phyloP scores from a whole-genome alignment of 2,888 invertebrate genomes.

The Sminthurinus aureus region DNA sequence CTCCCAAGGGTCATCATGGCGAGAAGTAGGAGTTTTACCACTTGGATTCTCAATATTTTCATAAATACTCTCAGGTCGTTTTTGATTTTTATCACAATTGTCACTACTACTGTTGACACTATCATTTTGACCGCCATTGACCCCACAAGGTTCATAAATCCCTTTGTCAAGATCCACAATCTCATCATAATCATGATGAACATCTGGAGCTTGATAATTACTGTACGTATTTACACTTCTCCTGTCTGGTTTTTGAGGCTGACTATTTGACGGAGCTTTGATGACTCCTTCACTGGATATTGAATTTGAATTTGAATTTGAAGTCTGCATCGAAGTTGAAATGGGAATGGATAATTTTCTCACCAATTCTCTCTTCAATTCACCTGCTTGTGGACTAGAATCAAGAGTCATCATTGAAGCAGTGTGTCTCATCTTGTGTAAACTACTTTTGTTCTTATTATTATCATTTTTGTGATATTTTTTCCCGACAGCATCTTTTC shows the following conservation, averaged over 20 bases:
- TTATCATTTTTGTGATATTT: neutral
- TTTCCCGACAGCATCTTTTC: neutral
- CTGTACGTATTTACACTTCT: neutral
- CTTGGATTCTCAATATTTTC: constrained; percentile 13
- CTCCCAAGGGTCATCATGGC: constrained; percentile 20
- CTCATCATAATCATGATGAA: constrained; percentile 25
- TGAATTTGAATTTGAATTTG: neutral
- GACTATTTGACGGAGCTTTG: neutral
- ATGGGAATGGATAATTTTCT: constrained; percentile 46
- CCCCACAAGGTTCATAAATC: constrained; percentile 25
- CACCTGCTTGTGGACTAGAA: constrained; percentile 50
- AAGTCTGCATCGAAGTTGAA: neutral
- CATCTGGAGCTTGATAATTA: neutral
- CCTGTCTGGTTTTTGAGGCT: neutral
- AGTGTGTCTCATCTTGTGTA: constrained; percentile 47
- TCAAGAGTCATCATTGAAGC: constrained; percentile 49
- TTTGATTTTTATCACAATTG: neutral
- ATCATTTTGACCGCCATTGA: neutral
- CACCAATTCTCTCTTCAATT: constrained; percentile 49
- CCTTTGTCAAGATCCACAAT: constrained; percentile 12
- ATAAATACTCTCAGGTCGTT: neutral
- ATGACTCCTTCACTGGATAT: neutral
- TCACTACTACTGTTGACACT: neutral
- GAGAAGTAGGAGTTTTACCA: neutral
- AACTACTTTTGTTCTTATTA: neutral